Evolutionary conservation across 1,140 invertebrate species (phyloP), one percentile per base, ranked within the genome.

Genomic region (Drosophila ironensis): DNA sequence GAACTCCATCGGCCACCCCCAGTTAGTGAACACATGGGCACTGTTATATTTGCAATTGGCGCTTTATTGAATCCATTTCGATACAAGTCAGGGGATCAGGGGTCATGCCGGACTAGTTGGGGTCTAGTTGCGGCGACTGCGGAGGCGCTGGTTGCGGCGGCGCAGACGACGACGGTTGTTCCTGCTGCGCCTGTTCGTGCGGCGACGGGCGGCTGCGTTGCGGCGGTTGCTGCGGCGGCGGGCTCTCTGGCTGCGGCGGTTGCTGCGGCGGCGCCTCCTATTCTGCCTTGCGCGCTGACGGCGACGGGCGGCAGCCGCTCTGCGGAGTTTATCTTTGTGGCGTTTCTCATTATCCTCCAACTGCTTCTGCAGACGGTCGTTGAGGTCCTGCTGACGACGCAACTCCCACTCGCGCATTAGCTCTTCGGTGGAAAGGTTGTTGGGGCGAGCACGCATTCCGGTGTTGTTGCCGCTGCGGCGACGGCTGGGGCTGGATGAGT

Each of bases 351-450:
- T n/a, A n/a, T n/a, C 4, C 30, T 33, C 14, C 9, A 70, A 22
- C 24, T 44, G 33, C 2, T 5, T 9, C n/a, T 54, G 66, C 22
- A 70, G 42, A 3, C 27, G 24, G 2, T 70, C 20, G 24, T 69
- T 69, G 7, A 47, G 2, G 1, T 82, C 69, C 57, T 69, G 9
- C 46, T 84, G 57, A 4, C 73, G 69, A 2, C 73, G 72, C 5
- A 84, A 7, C 16, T 81, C 78, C 9, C 54, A 40, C 14, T 77
- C 73, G 9, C 30, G 41, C 6, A 51, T 20, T 4, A 69, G 30
- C 0, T 59, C 17, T 6, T 3, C 33, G 3, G 2, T 22, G 7
- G 46, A 11, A 0, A 30, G 1, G 0, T 37, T 48, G 2, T 3
- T n/a, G 1, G 33, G 33, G 30, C 4, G 1, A 3, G n/a, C n/a